Evolutionary conservation across 2,113 vertebrate genomes (phyloP).

Genomic region (Hemicordylus capensis): DNA sequence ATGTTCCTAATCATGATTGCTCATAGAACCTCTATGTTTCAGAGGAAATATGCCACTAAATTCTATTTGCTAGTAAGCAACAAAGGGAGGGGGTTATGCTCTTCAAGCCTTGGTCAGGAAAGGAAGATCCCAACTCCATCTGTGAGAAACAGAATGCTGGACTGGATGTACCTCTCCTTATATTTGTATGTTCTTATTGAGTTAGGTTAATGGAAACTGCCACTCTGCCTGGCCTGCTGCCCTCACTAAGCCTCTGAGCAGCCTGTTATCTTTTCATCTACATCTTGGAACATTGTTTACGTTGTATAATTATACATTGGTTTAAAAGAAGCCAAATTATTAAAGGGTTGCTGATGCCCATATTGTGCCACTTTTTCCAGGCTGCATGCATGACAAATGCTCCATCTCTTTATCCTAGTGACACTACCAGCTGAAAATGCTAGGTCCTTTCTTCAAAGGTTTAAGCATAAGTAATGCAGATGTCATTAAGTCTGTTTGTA

Average conservation of each 20-base stretch:
- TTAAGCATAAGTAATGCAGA: not conserved
- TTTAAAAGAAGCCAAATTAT: not conserved
- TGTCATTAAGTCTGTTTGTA: not conserved
- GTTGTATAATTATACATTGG: not conserved
- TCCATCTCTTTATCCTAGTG: not conserved
- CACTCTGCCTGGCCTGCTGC: not conserved
- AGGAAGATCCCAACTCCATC: too few relatives aligned
- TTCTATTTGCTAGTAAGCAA: too few relatives aligned
- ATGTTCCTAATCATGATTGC: too few relatives aligned
- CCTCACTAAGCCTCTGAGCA: not conserved
- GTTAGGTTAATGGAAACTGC: not conserved
- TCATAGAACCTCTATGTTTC: too few relatives aligned
- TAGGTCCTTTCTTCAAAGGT: not conserved
- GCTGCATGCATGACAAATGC: not conserved
- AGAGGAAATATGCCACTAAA: too few relatives aligned
- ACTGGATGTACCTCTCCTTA: too few relatives aligned
- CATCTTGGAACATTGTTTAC: not conserved
- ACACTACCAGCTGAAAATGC: not conserved
- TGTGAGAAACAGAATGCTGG: too few relatives aligned
- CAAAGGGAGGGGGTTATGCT: too few relatives aligned
- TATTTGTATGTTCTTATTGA: conserved; percentile 15
- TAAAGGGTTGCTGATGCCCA: not conserved
- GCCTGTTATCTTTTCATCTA: not conserved
- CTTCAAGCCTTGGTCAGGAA: too few relatives aligned
- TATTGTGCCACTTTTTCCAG: not conserved